phyloP scores from a whole-genome alignment of 2,797 vertebrate species.

The Meriones psammophilus region DNA sequence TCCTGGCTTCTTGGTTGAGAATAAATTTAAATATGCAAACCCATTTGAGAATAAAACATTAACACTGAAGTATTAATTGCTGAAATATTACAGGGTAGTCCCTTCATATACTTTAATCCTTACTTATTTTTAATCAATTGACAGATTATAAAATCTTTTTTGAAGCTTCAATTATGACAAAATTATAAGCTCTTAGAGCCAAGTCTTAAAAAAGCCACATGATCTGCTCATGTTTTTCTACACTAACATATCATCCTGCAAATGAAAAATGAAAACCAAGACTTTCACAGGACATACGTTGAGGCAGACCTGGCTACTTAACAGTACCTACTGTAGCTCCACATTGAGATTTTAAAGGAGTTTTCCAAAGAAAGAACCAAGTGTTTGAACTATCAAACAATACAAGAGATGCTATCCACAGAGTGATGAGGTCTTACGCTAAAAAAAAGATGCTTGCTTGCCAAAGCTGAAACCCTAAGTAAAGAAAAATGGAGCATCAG shows the following conservation, averaged over 20 bases:
- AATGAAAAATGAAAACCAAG: slow-evolving; percentile 34
- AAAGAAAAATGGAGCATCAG: neutral
- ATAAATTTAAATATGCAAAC: slow-evolving; percentile 20
- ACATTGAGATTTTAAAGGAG: neutral
- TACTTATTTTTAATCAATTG: slow-evolving; percentile 53
- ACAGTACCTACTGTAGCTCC: neutral
- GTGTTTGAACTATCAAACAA: slow-evolving; percentile 20
- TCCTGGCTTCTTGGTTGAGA: neutral
- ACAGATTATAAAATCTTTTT: neutral
- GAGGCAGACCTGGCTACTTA: neutral
- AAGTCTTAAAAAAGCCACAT: neutral
- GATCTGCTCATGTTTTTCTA: neutral
- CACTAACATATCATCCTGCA: neutral
- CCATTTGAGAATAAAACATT: neutral
- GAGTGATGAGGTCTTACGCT: neutral
- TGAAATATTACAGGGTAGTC: neutral
- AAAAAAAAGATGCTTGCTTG: neutral
- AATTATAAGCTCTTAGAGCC: neutral
- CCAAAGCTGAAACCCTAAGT: neutral
- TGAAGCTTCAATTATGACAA: slow-evolving; percentile 29
- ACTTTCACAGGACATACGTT: neutral
- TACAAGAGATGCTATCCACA: neutral
- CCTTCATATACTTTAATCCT: neutral
- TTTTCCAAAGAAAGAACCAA: neutral
- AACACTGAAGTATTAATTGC: neutral